Evolutionary conservation across 2,888 invertebrate species (phyloP), one percentile per base, ranked within the genome.

Genomic region (Tyria jacobaeae): DNA sequence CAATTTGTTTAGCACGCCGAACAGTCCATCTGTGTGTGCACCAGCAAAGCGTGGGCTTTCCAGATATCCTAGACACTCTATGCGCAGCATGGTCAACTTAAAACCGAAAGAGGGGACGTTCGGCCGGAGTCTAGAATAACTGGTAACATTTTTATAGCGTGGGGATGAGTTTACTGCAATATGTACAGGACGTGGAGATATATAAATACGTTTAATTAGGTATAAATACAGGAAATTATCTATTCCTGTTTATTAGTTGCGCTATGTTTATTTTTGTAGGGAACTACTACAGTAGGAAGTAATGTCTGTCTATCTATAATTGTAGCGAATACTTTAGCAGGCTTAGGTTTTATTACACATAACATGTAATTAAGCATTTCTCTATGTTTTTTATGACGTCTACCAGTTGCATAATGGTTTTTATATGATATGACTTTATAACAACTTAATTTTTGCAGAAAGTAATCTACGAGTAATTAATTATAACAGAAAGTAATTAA

Each of bases 51-150:
- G 69, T 69, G 54, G 52, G 52, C 65, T 72, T 69, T 68, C 86
- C 84, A 87, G 73, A 68, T 72, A 72, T 76, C 68, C 57, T 64
- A 74, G 85, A 80, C 56, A 85, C 64, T 55, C 67, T 75, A 73
- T 71, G 64, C 69, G 75, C 64, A 62, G 61, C 67, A 57, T 60
- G 60, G 48, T 66, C 73, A 68, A 64, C 71, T 69, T 66, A 69
- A 77, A 78, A 73, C 70, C 63, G 74, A 80, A 80, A 76, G 81
- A 82, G 70, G 70, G 66, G 75, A 73, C 67, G 55, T 54, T 70
- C 65, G 34, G 56, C 52, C 72, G 60, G 71, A 79, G 73, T 82
- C 85, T 68, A 60, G 66, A 62, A 70, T 54, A 65, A 79, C 77
- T 85, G 81, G 86, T 79, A 75, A 71, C 60, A 72, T 77, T 79